Conservation (phyloP, 2,113 vertebrate species). For the Oophaga pumilio region DNA sequence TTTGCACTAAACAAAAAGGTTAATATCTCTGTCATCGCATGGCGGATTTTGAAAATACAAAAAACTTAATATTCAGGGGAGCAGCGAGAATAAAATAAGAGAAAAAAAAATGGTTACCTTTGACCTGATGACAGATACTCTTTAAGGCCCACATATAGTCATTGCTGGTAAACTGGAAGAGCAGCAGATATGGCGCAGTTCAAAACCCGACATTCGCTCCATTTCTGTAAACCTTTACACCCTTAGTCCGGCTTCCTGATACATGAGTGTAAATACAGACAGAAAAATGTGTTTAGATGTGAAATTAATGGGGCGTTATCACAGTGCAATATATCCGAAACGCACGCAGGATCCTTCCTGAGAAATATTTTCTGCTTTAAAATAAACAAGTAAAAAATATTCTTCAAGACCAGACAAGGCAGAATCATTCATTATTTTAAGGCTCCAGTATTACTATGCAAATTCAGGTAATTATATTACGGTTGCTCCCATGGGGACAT, state of each 20-base stretch:
- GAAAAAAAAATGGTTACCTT: too few species aligned
- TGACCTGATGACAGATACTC: too few species aligned
- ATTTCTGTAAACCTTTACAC: not conserved
- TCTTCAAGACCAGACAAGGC: slow-evolving; percentile 16
- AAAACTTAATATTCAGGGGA: too few species aligned
- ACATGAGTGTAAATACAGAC: not conserved
- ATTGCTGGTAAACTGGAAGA: not conserved
- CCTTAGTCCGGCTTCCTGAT: not conserved
- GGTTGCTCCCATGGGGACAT: not conserved
- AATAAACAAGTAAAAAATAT: slow-evolving; percentile 20
- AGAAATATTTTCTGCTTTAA: slow-evolving; percentile 3
- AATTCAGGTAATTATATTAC: slow-evolving; percentile 11
- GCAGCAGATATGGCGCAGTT: not conserved
- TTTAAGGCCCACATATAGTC: too few species aligned
- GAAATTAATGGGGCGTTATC: slow-evolving; percentile 32
- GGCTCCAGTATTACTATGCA: slow-evolving; percentile 6
- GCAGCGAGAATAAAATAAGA: too few species aligned
- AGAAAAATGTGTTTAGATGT: slow-evolving; percentile 16
- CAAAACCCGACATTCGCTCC: not conserved
- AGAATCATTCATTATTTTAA: slow-evolving; percentile 12
- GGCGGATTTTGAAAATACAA: too few species aligned
- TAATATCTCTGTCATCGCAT: too few species aligned
- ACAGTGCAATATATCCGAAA: slow-evolving; percentile 10
- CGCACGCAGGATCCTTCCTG: slow-evolving; percentile 2
- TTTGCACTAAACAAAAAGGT: too few species aligned